These are phyloP conservation scores for Aplodontia rufa DNA, from an alignment of 2,113 vertebrate species.

Conservation along the genomic window DNA sequence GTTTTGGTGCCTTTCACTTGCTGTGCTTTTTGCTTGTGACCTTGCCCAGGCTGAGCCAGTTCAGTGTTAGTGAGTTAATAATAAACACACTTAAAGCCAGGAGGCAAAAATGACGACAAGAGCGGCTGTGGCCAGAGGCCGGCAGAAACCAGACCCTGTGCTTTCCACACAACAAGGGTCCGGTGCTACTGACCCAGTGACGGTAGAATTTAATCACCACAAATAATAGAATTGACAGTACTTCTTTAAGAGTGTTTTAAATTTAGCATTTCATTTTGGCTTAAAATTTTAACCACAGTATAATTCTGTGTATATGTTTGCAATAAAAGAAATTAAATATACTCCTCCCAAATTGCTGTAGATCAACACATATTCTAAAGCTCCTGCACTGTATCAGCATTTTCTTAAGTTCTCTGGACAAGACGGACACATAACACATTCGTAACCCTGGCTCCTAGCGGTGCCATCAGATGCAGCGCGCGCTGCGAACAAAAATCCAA, in stretches of 20 bases:
- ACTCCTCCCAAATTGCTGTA: background rate
- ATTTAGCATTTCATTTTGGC: rapidly evolving
- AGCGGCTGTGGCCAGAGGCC: background rate
- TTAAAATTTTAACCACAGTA: background rate
- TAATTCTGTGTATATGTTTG: too few relatives aligned
- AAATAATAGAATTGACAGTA: rapidly evolving
- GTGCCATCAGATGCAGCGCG: background rate
- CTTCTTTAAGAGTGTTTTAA: background rate
- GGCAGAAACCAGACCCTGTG: background rate
- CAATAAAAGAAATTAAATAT: background rate
- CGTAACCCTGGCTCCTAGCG: background rate
- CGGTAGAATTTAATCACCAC: rapidly evolving
- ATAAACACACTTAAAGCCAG: background rate
- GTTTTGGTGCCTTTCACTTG: background rate
- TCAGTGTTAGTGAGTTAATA: background rate
- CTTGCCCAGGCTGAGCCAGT: background rate
- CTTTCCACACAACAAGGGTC: background rate
- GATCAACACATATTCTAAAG: background rate
- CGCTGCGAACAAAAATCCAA: background rate
- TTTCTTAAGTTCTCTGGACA: background rate
- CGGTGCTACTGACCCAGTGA: rapidly evolving
- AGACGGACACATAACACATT: background rate
- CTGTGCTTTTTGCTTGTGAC: background rate
- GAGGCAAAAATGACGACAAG: background rate
- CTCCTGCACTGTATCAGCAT: background rate